These are phyloP conservation scores for Temnothorax rugatulus DNA, from an alignment of 2,888 invertebrate species.

Conservation along the genomic window DNA sequence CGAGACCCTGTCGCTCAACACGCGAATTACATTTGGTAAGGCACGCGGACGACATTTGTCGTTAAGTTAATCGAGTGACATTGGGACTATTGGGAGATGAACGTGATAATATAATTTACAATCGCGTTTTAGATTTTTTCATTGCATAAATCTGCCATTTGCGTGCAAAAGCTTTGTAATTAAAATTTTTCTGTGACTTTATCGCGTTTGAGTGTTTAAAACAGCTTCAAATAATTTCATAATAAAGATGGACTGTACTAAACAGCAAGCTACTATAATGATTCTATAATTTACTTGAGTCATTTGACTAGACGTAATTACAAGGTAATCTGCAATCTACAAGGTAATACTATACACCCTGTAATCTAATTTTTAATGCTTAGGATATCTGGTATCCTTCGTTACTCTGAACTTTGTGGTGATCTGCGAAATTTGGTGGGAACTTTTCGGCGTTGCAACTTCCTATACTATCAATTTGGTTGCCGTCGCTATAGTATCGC, in stretches of 20 bases:
- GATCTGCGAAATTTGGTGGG: slow-evolving; percentile 95
- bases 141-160: background rate
- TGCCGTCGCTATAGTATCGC: slow-evolving; percentile 94
- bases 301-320: background rate
- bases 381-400: slow-evolving; percentile 94
- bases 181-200: background rate
- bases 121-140: background rate
- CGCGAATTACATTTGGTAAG: slow-evolving; percentile 95
- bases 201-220: no score
- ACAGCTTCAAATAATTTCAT: background rate
- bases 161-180: background rate
- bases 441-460: slow-evolving; percentile 92
- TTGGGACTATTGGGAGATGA: background rate
- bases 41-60: background rate
- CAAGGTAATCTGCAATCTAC: no score
- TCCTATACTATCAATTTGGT: slow-evolving; percentile 94
- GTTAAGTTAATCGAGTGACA: background rate
- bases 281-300: background rate
- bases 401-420: slow-evolving; percentile 94
- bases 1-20: slow-evolving; percentile 93
- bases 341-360: no score
- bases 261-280: background rate
- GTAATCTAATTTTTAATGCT: slow-evolving; percentile 14
- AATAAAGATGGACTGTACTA: background rate
- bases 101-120: background rate